Base-by-base conservation (phyloP, 2,113 vertebrate genomes). In the Misgurnus mizolepis region DNA sequence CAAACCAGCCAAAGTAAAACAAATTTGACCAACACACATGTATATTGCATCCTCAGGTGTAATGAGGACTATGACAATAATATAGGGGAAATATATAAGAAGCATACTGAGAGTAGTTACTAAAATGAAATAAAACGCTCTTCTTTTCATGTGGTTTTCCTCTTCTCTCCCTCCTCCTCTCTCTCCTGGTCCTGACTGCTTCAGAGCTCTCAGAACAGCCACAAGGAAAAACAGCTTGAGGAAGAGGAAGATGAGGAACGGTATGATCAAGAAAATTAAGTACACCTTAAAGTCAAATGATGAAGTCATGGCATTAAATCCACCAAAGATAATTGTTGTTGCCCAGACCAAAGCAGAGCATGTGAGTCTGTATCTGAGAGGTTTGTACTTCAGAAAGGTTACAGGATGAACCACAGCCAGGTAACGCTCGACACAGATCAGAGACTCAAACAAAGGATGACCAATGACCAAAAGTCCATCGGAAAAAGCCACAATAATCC, bases 351-450 rank as follows among this genome's bases (percentile, higher is more conserved):
- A 53, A 61, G 68, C 15, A 50, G 27, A 66, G 11, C 80, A 71
- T 12, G 10, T 5, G 7, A 82, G 56, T 56, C 40, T 77, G 18
- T 77, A 82, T 71, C 74, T 64, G 47, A 71, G 74, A 41, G 74
- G 74, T 77, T 77, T 82, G 60, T 12, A 82, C 50, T 71, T 82
- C n/a, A 77, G 60, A 18, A 66, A 77, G 39, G 58, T 65, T 7
- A 82, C 15, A 34, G 80, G 74, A 58, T 71, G 64, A 43, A 66
- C 40, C 64, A 66, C 64, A 3, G 64, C 34, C 64, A 43, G 39
- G 40, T 66, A 66, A 41, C 39, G 64, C 64, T 66, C 64, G 7
- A 66, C 39, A 43, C 4, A 66, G 49, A 72, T 41, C 66, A 69
- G 56, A 61, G 56, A 62, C 75, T 58, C 1, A 61, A 67, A 62